These are phyloP conservation scores for Gymnorhina tibicen DNA, from an alignment of 2,113 vertebrate genomes.

Conservation along the genomic window DNA sequence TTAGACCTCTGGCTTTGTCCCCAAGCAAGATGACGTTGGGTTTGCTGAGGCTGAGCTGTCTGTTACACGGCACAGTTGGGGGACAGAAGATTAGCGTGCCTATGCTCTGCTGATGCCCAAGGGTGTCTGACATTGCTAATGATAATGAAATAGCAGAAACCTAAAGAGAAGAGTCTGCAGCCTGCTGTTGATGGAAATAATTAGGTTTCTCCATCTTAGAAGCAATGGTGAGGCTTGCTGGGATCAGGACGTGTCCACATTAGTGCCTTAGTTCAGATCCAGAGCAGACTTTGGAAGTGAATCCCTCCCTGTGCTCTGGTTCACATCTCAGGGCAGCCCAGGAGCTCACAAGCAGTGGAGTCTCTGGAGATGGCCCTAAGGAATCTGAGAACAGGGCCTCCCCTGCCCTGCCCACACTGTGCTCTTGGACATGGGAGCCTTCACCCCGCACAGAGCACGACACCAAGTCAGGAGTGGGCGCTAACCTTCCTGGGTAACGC, in stretches of 20 bases:
- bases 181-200: not conserved
- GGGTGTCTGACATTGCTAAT: not conserved
- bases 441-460: rapidly evolving
- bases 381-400: not conserved
- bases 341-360: not conserved
- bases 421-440: not conserved
- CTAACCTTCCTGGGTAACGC: not conserved
- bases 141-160: not conserved
- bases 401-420: not conserved
- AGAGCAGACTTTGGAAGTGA: not conserved
- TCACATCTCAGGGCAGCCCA: not conserved
- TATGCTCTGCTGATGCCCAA: not conserved
- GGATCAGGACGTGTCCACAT: rapidly evolving
- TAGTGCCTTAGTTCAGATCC: not conserved
- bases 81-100: not conserved
- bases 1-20: slow-evolving; percentile 20
- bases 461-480: rapidly evolving
- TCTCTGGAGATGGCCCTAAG: not conserved
- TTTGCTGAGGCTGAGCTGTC: not conserved
- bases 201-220: not conserved
- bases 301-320: not conserved
- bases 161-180: not conserved
- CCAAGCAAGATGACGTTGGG: not conserved
- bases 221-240: not conserved
- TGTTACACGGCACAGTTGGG: not conserved